These are phyloP conservation scores for Thermophis baileyi DNA, from an alignment of 2,113 vertebrate species.

Conservation along the genomic window DNA sequence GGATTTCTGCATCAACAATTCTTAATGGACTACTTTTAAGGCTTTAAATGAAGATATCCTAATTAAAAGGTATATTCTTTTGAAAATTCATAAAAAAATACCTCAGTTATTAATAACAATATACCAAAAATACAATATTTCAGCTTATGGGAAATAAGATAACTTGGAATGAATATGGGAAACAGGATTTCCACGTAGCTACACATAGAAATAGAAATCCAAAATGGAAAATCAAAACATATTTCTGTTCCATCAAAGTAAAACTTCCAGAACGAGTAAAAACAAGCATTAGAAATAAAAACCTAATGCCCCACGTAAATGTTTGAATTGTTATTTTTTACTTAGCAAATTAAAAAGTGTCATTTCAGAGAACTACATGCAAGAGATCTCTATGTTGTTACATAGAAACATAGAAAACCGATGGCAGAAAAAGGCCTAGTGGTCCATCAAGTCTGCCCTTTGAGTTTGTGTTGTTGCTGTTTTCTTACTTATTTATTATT, in stretches of 20 bases:
- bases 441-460: not conserved
- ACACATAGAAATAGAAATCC: not conserved
- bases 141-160: not conserved
- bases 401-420: not conserved
- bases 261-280: not conserved
- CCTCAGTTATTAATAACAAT: not conserved
- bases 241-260: not conserved
- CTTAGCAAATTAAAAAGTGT: not conserved
- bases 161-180: not conserved
- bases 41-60: not conserved
- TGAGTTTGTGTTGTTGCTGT: too few species aligned
- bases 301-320: not conserved
- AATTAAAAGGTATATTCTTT: not conserved
- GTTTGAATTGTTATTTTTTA: not conserved
- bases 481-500: not conserved
- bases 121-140: not conserved
- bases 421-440: not conserved
- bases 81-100: not conserved
- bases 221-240: not conserved
- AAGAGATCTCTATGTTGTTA: constrained; percentile 27
- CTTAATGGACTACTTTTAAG: too few species aligned
- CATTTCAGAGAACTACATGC: not conserved
- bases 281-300: not conserved
- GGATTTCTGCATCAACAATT: not conserved
- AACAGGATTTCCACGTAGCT: not conserved